Base-by-base conservation (phyloP, 1,140 invertebrate genomes). In the Halyomorpha halys region DNA sequence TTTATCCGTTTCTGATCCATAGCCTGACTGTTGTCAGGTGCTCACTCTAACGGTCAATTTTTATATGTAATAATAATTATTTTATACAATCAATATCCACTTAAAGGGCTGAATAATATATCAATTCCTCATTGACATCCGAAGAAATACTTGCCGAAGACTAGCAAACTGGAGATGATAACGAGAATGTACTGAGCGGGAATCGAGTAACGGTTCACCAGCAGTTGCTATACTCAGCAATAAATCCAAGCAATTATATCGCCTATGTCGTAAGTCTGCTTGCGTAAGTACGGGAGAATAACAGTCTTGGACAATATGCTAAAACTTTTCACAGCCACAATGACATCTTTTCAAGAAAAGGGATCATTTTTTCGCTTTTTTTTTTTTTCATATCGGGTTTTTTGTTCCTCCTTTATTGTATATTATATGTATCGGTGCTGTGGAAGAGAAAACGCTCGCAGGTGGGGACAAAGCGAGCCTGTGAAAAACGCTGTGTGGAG, bases 191-290 rank as follows among this genome's bases (percentile, higher is more conserved):
- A 39, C 5, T 9, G 11, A 39, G 34, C 34, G 34, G 34, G 34
- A 11, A 39, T 1, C 11, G 11, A 39, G 34, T 39, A 39, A 39
- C 34, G n/a, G 47, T 49, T 49, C n/a, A 1, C 47, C n/a, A 49
- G 9, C n/a, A 49, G 47, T 21, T 13, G 4, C 34, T 39, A 39
- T 6, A 16, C 11, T 49, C 6, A 56, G 19, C 53, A 56, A 56
- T 56, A 56, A 56, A 56, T 56, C 53, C 5, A 56, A 23, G 23
- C 53, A 56, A 56, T 56, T 56, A 56, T 56, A 56, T 15, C 53
- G 23, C 14, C 19, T 9, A 3, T 56, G 53, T 56, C 23, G 53
- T 21, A 56, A 56, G 8, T 21, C 21, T 2, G 14, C 53, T 56
- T 56, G 23, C 53, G 53, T 56, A 56, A 56, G 4, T 25, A 19